Evolutionary conservation across 2,888 invertebrate species (phyloP), one percentile per base, ranked within the genome.

Genomic region (Synanthedon formicaeformis): DNA sequence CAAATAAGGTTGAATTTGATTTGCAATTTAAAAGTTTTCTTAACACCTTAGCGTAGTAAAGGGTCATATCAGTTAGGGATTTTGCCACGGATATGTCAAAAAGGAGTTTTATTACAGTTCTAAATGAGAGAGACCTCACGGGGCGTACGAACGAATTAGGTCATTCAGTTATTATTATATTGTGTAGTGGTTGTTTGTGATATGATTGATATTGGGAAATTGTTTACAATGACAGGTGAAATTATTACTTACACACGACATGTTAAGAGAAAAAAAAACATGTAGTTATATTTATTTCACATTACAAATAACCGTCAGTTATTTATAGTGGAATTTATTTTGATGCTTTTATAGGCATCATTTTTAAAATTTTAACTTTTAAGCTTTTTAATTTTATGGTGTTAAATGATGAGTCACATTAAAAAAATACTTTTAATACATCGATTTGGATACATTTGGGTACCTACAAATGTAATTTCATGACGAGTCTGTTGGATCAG

Each of bases 21-120:
- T 0, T 63, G 61, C 1, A 1, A 0, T 0, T 0, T 0, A 0
- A 1, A 1, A 62, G 63, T 70, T 77, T 80, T 78, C 86, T 84
- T 85, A 86, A 86, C 86, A 84, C 86, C 82, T 86, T 84, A 80
- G 71, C 67, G 71, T 74, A 75, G 75, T 78, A 81, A 78, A 77
- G 79, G 81, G 78, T 80, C 79, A 76, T 85, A 86, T 85, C 83
- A 78, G 86, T 84, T 82, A 83, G 81, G 83, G 85, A 81, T 88
- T 87, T 86, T 88, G 88, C 87, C 88, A 86, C 80, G 86, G 87
- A 84, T 83, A 80, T 84, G 88, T 88, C 88, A 88, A 88, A 83
- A 88, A 85, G 82, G 77, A 82, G 78, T 84, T 85, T 88, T 87
- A 88, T 87, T 79, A 78, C 77, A 67, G 66, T 69, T 71, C 78